Evolutionary conservation across 2,113 vertebrate species (phyloP).

Genomic region (Maccullochella peelii): DNA sequence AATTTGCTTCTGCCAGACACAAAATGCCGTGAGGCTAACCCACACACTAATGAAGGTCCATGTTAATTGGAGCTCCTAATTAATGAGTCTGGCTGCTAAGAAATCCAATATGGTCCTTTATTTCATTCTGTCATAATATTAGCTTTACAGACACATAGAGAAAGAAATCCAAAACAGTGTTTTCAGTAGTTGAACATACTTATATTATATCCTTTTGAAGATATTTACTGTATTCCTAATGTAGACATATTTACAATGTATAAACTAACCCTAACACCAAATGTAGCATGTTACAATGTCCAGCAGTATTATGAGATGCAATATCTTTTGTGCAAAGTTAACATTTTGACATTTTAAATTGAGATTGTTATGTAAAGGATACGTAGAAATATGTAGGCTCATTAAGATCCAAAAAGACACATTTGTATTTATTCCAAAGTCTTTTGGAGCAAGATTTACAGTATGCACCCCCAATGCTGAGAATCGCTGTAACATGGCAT

Average conservation of each 20-base stretch:
- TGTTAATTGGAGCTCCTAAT: slow-evolving; percentile 64
- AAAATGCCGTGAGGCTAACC: slow-evolving; percentile 23
- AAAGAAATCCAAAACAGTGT: not conserved
- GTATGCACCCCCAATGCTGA: too few relatives aligned
- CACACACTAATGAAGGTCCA: slow-evolving; percentile 37
- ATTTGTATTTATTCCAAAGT: not conserved
- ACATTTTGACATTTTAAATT: not conserved
- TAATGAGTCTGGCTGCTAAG: slow-evolving; percentile 43
- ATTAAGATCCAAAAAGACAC: not conserved
- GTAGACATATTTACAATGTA: not conserved
- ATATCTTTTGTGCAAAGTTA: not conserved
- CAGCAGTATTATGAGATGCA: not conserved
- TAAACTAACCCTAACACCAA: not conserved
- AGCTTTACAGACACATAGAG: slow-evolving; percentile 8
- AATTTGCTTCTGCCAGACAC: slow-evolving; percentile 8
- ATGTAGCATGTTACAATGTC: too few relatives aligned
- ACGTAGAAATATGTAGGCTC: too few relatives aligned
- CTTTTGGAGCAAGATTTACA: not conserved
- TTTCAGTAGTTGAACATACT: not conserved
- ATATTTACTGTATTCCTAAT: too few relatives aligned
- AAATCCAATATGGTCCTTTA: slow-evolving; percentile 51
- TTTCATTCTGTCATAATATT: slow-evolving; percentile 44
- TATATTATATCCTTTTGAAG: not conserved
- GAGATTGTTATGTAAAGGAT: too few relatives aligned
- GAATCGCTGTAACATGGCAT: not conserved